phyloP scores from a whole-genome alignment of 1,140 invertebrate genomes.

The Dryas iulia region DNA sequence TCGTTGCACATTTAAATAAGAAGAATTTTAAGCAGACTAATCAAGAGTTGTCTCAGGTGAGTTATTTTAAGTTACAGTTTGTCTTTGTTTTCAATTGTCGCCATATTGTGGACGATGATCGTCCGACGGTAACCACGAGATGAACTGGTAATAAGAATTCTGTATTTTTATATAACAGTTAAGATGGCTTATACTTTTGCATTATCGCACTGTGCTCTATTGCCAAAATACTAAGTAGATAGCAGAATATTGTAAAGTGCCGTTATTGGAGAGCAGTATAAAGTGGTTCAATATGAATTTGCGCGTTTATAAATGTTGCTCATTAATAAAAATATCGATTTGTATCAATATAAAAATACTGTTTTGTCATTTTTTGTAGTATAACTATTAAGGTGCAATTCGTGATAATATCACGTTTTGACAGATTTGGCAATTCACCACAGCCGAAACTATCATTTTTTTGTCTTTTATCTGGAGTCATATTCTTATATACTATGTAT shows the following conservation, averaged over 20 bases:
- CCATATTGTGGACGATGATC: constrained; percentile 72
- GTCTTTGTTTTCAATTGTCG: constrained; percentile 73
- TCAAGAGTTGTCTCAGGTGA: constrained; percentile 85
- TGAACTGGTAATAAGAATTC: constrained; percentile 43
- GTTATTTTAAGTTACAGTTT: constrained; percentile 44
- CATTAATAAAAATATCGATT: not conserved
- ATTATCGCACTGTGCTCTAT: constrained; percentile 23
- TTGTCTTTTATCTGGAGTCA: not conserved
- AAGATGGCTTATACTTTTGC: constrained; percentile 17
- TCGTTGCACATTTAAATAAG: constrained; percentile 96
- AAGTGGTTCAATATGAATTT: constrained; percentile 27
- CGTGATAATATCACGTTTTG: not conserved
- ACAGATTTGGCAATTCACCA: constrained; percentile 7
- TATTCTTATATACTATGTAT: not conserved
- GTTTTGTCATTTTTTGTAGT: not conserved
- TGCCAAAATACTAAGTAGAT: constrained; percentile 9
- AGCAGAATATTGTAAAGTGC: not conserved
- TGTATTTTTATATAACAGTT: constrained; percentile 27
- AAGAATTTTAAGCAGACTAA: constrained; percentile 95
- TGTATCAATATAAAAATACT: not conserved
- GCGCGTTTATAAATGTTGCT: constrained; percentile 6
- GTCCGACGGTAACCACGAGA: constrained; percentile 45
- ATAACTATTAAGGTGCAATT: not conserved
- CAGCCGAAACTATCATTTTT: not conserved
- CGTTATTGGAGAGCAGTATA: constrained; percentile 16